Base-by-base conservation (phyloP, 2,797 vertebrate genomes). In the Pogoniulus pusillus region DNA sequence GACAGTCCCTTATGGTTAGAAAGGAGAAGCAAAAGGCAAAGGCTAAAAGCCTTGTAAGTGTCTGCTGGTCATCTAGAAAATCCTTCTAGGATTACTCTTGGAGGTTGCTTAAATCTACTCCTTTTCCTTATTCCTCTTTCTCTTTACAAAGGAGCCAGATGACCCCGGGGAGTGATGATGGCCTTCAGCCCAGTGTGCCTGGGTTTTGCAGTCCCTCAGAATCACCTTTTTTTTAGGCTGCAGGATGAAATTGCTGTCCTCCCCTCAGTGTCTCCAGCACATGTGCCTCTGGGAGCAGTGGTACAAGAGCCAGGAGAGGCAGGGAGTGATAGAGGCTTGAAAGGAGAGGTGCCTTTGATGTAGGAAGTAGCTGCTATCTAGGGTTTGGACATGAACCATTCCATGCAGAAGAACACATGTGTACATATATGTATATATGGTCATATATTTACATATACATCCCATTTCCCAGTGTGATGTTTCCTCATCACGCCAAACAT, bases 1-100 rank as follows among this genome's bases (percentile, higher is more conserved):
- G 18, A 59, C 1, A 4, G 1, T 81, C 11, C 3, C 19, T 1
- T 1, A 9, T 2, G 16, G 19, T 37, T 19, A 64, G 73, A 74
- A 78, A 71, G 27, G 12, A 88, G 6, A 86, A 26, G 32, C 17
- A 45, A 72, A 91, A 71, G 29, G 49, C 34, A 37, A 85, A 85
- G 14, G 20, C 37, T 54, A 34, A 84, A 29, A 26, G 29, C 12
- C 49, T 10, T 4, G 0, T 34, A 45, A 72, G 16, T 39, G 12
- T 73, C 54, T 90, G 30, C 34, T 82, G 37, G 32, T 12, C 30
- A 19, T 11, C 9, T 26, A 58, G 37, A 85, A 85, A 82, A 82
- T 58, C 19, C 16, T 20, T 64, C 24, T 13, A 54, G 14, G 37
- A 3, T 39, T 87, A 6, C 19, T 63, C 14, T 72, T 81, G 59